These are phyloP conservation scores for Cherax quadricarinatus DNA, from an alignment of 1,140 invertebrate species.

Conservation along the genomic window DNA sequence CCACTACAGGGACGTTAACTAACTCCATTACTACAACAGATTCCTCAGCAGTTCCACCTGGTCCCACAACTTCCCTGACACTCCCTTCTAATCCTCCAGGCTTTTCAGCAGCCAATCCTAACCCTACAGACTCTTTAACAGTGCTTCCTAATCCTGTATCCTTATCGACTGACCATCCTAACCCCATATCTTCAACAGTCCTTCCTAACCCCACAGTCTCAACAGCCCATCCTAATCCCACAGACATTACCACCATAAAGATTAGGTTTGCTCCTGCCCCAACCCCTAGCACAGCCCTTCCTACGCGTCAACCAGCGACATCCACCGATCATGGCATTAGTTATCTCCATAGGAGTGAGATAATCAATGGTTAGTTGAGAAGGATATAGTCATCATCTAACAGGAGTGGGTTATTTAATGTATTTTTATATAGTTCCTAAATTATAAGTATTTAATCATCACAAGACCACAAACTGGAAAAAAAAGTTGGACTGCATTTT, in stretches of 20 bases:
- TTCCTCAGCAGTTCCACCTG: constrained; percentile 4
- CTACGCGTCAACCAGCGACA: neutral
- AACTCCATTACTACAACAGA: neutral
- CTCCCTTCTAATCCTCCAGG: neutral
- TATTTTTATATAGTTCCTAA: neutral
- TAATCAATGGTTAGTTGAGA: constrained; percentile 52
- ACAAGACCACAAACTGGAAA: too few relatives aligned
- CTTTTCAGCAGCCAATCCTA: neutral
- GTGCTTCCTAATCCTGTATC: neutral
- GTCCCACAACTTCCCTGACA: neutral
- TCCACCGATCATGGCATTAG: constrained; percentile 21
- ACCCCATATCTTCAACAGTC: neutral
- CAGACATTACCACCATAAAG: constrained; percentile 17
- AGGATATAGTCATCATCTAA: neutral
- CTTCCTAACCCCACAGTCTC: neutral
- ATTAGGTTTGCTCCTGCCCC: constrained; percentile 23
- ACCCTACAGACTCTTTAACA: neutral
- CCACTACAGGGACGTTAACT: too few relatives aligned
- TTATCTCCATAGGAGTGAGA: constrained; percentile 27
- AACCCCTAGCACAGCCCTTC: neutral
- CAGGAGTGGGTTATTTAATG: constrained; percentile 38
- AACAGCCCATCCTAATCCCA: neutral
- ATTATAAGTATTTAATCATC: neutral
- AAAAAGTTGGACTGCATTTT: too few relatives aligned
- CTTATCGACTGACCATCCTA: neutral